Conservation (phyloP, 2,113 vertebrate genomes). For the Telmatochromis brachygnathus region DNA sequence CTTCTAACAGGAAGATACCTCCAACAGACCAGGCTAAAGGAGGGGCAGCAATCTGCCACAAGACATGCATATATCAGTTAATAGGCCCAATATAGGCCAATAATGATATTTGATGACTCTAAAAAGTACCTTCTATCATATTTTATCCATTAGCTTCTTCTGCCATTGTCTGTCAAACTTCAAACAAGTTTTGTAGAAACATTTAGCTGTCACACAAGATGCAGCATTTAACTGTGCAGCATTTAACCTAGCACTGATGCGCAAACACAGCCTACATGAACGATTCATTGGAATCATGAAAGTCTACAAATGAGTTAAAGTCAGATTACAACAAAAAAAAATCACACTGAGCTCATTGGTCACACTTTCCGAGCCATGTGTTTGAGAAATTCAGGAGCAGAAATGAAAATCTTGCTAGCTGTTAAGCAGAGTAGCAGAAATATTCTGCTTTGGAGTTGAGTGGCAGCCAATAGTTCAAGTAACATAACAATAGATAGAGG, state of each 20-base stretch:
- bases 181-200: neutral
- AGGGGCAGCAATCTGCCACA: neutral
- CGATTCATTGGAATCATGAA: neutral
- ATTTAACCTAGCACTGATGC: neutral
- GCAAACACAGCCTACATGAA: neutral
- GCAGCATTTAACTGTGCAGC: neutral
- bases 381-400: neutral
- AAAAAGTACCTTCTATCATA: neutral
- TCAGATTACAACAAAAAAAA: neutral
- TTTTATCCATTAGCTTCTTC: neutral
- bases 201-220: neutral
- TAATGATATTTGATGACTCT: neutral
- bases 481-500: neutral
- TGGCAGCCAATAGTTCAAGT: neutral
- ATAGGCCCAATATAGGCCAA: neutral
- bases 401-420: neutral
- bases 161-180: neutral
- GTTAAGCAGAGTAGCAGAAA: neutral
- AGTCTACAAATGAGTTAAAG: neutral
- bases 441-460: neutral
- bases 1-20: neutral
- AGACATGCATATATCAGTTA: neutral
- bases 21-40: neutral
- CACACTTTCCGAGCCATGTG: neutral
- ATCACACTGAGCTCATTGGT: neutral